A percentile compares a stretch with the other conserved stretches of the same genome.
phyloP scores from a whole-genome alignment of 1,140 invertebrate genomes.

The Drosophila mauritiana region DNA sequence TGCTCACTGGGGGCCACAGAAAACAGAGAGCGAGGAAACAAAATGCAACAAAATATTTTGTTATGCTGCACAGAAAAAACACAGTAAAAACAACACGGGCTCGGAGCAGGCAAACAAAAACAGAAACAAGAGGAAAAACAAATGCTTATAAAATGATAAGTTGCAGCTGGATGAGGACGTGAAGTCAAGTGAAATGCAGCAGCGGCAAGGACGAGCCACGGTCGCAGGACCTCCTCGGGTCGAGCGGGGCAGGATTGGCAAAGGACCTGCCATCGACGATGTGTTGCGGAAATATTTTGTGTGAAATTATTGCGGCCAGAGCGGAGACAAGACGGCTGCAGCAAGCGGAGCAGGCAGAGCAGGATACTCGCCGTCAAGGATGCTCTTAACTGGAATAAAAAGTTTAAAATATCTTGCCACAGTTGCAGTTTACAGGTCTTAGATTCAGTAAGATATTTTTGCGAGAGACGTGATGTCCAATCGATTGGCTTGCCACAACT shows the following conservation, averaged over 20 bases:
- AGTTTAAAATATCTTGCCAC: neutral
- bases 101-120: conserved; percentile 31
- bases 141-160: conserved; percentile 81
- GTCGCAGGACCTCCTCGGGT: conserved; percentile 16
- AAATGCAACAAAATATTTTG: conserved; percentile 79
- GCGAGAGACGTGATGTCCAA: neutral
- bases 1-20: conserved; percentile 31
- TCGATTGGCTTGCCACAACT: conserved; percentile 6
- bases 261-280: conserved; percentile 65
- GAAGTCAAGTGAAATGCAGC: conserved; percentile 78
- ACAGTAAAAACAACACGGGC: conserved; percentile 40
- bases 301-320: conserved; percentile 65
- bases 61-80: conserved; percentile 49
- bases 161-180: conserved; percentile 59
- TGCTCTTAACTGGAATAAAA: neutral
- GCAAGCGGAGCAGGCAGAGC: neutral
- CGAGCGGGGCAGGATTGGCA: conserved; percentile 5
- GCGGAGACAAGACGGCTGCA: conserved; percentile 13
- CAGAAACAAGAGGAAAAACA: conserved; percentile 50
- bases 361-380: conserved; percentile 6
- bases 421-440: no score
- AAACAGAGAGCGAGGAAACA: conserved; percentile 49
- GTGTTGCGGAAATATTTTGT: conserved; percentile 76
- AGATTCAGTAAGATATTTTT: no score
- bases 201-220: conserved; percentile 28